Conservation (phyloP, 2,888 invertebrate genomes). For the Lottia gigantea region DNA sequence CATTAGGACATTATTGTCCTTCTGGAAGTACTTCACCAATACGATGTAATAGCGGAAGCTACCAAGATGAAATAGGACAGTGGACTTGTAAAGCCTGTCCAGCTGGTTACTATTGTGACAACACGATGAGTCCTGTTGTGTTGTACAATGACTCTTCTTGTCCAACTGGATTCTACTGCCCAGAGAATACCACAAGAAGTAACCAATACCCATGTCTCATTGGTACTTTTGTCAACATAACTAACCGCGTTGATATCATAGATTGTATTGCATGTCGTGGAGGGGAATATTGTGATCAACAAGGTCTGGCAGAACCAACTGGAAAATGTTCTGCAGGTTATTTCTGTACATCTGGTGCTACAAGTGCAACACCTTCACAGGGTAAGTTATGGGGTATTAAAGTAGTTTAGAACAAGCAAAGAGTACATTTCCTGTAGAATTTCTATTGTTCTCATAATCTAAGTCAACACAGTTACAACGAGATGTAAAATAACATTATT, state of each 20-base stretch:
- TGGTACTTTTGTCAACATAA: conserved; percentile 60
- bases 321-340: conserved; percentile 55
- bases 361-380: conserved; percentile 51
- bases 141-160: conserved; percentile 56
- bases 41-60: conserved; percentile 53
- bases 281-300: conserved; percentile 54
- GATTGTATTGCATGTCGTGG: conserved; percentile 60
- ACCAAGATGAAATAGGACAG: conserved; percentile 58
- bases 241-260: conserved; percentile 41
- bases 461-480: no score
- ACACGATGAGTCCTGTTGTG: conserved; percentile 55
- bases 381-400: not conserved
- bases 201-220: conserved; percentile 58
- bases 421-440: no score
- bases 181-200: conserved; percentile 51
- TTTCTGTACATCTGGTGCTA: conserved; percentile 53
- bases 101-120: conserved; percentile 62
- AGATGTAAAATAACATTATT: no score
- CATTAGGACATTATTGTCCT: conserved; percentile 61
- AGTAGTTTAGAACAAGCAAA: no score
- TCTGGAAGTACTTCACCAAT: conserved; percentile 47
- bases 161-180: conserved; percentile 61
- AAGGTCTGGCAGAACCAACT: conserved; percentile 45
- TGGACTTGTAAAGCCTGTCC: conserved; percentile 60
- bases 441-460: no score